Evolutionary conservation across 2,797 vertebrate genomes (phyloP).

Genomic region (Enteromius thamalakanensis): DNA sequence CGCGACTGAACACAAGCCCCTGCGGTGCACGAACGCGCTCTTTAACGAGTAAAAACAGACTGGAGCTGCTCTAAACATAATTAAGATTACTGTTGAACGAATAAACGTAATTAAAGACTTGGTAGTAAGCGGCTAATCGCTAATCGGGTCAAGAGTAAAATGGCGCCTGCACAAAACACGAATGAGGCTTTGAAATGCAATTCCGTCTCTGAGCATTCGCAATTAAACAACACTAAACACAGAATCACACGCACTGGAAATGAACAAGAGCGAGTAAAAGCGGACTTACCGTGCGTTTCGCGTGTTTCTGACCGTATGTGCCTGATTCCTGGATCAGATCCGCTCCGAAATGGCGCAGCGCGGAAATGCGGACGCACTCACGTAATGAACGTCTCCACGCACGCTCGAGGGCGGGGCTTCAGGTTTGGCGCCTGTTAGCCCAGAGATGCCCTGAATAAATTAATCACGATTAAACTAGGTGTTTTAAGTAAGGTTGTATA

Average conservation of each 20-base stretch:
- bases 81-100: rapidly evolving
- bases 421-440: not conserved
- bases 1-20: not conserved
- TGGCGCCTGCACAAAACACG: not conserved
- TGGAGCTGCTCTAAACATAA: not conserved
- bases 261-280: too few relatives aligned
- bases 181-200: not conserved
- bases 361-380: constrained; percentile 9
- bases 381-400: constrained; percentile 25
- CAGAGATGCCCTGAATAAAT: not conserved
- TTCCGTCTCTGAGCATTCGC: rapidly evolving
- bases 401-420: not conserved
- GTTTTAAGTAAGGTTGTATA: not conserved
- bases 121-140: not conserved
- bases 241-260: rapidly evolving
- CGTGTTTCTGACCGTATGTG: not conserved
- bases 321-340: not conserved
- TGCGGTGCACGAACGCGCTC: rapidly evolving
- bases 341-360: constrained; percentile 53
- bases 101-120: not conserved
- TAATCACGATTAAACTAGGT: not conserved
- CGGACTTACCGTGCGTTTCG: not conserved
- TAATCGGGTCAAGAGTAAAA: constrained; percentile 32
- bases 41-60: not conserved
- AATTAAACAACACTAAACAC: too few relatives aligned